Evolutionary conservation across 2,888 invertebrate species (phyloP), one percentile per base, ranked within the genome.

Genomic region (Cryptocephalus moraei): DNA sequence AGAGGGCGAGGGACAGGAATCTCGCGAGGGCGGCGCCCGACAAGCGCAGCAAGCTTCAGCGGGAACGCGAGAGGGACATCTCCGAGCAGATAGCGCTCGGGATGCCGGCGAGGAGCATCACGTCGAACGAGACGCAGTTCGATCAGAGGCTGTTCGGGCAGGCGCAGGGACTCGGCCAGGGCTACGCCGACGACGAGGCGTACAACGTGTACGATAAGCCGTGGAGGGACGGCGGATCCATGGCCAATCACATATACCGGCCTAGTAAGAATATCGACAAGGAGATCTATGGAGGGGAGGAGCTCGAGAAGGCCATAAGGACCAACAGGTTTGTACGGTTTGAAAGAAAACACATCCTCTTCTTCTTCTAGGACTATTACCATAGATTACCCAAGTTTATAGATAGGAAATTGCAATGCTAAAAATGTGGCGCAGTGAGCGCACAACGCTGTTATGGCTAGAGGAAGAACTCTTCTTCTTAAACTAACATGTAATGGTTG

Each of bases 131-230:
- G 62, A 81, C 83, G 0, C 83, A 90, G 66, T 99, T 95, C 68
- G 99, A 99, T 73, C 93, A 95, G 67, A 75, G 99, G 33, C 74
- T 99, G 10, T 97, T 99, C 69, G 97, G 97, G 61, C 93, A 91
- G 55, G 84, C 79, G 45, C 88, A 89, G 62, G 91, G 91, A 44
- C 86, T 99, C 84, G 95, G 61, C 8, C 50, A 71, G 71, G 95
- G 95, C 0, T 97, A 91, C 69, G 94, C 85, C 0, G 96, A 97
- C 62, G 99, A 99, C 61, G 99, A 99, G 61, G 88, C 86, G 0
- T 99, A 99, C 73, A 94, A 88, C 67, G 95, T 97, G 0, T 99
- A 99, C 65, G 96, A 97, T 72, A 93, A 94, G 68, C 93, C 99
- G 0, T 99, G 97, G 99, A 82, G 96, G 46, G 89, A 91, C 58